Evolutionary conservation across 2,888 invertebrate species (phyloP), one percentile per base, ranked within the genome.

Genomic region (Ochropleura plecta): DNA sequence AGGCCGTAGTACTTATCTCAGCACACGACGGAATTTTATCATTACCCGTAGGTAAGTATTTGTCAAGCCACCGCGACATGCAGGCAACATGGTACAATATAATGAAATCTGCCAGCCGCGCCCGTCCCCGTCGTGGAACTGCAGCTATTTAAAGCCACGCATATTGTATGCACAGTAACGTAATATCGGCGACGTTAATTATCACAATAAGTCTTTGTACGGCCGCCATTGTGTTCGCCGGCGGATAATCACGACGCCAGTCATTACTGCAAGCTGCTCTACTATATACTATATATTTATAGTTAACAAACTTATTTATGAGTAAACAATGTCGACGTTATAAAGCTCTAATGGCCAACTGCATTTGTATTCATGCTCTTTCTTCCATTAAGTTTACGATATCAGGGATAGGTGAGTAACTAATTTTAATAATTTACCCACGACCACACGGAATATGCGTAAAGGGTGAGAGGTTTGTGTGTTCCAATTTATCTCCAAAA

Each of bases 181-280:
- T 30, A 82, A 79, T 83, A 66, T 55, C 49, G 18, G 42, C 51
- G 12, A 65, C 51, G 40, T 49, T 71, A 79, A 79, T 65, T 63
- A 69, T 83, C 83, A 20, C 30, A 49, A 51, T 65, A 79, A 70
- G 60, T 78, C 6, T 78, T 44, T 51, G 20, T 70, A 42, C 20
- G 16, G 12, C 68, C 53, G 53, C 57, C n/a, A 55, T 65, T 62
- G 69, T 49, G 46, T 53, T 53, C 18, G 20, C 40, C 44, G 20
- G 51, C 49, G 49, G 40, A 48, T 70, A 42, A 65, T 55, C 14
- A 46, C 66, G 18, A 20, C 48, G 20, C 7, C 12, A 64, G 30
- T 66, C 44, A 60, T 65, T 40, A 69, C 69, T 60, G 55, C 53
- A 59, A 20, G 55, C 46, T n/a, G 7, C 46, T 20, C 44, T 40